Evolutionary conservation across 2,888 invertebrate genomes (phyloP), one percentile per base, ranked within the genome.

Genomic region (Iselma pallidipennis): DNA sequence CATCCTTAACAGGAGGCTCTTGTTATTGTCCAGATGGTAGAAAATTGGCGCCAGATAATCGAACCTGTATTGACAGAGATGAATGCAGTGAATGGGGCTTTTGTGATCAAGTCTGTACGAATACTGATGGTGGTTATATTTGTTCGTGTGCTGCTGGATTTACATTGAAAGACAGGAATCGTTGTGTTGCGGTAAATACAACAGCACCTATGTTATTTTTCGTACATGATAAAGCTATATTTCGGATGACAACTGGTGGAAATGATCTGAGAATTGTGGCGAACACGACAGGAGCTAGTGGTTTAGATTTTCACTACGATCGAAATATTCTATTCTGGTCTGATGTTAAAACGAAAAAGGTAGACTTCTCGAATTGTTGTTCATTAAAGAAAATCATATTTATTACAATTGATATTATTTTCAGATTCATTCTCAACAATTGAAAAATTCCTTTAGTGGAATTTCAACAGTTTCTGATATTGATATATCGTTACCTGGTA

Each of bases 41-140:
- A 75, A 86, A 89, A 72, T 85, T 98, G n/a, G 88, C 92, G 0
- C 82, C 90, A 4, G 92, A 94, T 78, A 94, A 94, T 77, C 86
- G 90, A 70, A 92, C 92, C 3, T 98, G 98, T 80, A 86, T 89
- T 33, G 98, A 99, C 84, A 87, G 93, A 70, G 90, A 98, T 83
- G 98, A 98, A 82, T 95, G 95, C 81, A 81, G 85, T 49, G 94
- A 94, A 82, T 95, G 95, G 95, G 95, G 95, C 42, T 93, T 88
- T 81, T 99, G 98, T 81, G 96, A 98, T 78, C 99, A 99, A 81
- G 85, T 91, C 28, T 99, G 99, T 80, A 87, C 89, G 61, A 98
- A 98, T 80, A 90, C 90, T 0, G 91, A 90, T 1, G 96, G 91
- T 42, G 89, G 94, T 9, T 98, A 91, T 82, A 84, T 81, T 42